These are phyloP conservation scores for Leptinotarsa juncta DNA, from an alignment of 2,888 invertebrate genomes.

Conservation along the genomic window DNA sequence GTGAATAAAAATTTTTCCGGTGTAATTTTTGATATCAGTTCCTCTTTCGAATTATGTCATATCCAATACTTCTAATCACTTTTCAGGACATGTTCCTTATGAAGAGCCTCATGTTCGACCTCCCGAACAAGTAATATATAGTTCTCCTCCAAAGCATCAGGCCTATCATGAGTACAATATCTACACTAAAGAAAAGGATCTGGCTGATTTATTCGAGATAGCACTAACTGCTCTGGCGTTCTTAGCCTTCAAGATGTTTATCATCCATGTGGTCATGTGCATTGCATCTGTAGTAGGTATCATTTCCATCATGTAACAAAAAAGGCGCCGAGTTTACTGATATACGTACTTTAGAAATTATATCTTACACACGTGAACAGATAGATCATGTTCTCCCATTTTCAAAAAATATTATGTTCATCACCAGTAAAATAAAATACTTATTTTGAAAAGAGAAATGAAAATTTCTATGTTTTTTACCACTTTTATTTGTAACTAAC, in stretches of 20 bases:
- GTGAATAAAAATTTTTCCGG: background rate
- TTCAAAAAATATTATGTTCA: no score
- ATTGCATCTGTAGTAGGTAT: conserved; percentile 71
- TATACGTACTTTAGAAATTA: no score
- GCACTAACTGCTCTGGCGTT: conserved; percentile 85
- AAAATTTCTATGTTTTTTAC: no score
- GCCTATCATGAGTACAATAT: conserved; percentile 55
- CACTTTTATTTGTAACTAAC: no score
- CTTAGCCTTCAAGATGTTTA: conserved; percentile 83
- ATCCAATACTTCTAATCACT: background rate
- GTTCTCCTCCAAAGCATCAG: conserved; percentile 59
- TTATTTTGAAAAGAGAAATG: no score
- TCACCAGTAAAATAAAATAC: no score
- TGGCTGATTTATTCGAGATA: conserved; percentile 82
- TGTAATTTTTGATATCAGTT: background rate
- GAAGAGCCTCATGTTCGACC: conserved; percentile 39
- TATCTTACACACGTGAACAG: no score
- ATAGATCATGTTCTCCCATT: no score
- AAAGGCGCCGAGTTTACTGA: no score
- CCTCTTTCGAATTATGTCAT: background rate
- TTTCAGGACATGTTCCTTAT: conserved; percentile 26
- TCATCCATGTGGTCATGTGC: conserved; percentile 83
- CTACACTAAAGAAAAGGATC: conserved; percentile 70
- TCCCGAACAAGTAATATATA: conserved; percentile 51
- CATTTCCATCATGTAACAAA: background rate